phyloP scores from a whole-genome alignment of 2,888 invertebrate genomes.

The Axea sp. region DNA sequence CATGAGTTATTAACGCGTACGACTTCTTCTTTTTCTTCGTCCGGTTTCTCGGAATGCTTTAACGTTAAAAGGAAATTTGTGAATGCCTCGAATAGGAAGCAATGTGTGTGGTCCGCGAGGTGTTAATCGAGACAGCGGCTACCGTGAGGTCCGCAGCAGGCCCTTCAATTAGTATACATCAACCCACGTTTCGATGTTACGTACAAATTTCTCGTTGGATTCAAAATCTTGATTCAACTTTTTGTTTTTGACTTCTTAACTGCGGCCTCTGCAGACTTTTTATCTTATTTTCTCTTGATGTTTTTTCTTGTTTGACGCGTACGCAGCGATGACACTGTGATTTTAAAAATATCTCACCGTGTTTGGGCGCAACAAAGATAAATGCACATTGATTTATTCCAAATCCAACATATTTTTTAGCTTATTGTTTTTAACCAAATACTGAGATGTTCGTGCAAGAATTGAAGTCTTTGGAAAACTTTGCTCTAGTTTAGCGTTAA shows the following conservation, averaged over 20 bases:
- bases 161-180: slow-evolving; percentile 78
- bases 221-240: slow-evolving; percentile 34
- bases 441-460: too few species aligned
- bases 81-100: slow-evolving; percentile 58
- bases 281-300: background rate
- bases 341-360: slow-evolving; percentile 37
- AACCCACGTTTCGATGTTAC: slow-evolving; percentile 59
- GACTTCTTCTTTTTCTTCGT: slow-evolving; percentile 24
- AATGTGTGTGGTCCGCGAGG: slow-evolving; percentile 74
- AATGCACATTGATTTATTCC: slow-evolving; percentile 45
- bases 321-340: slow-evolving; percentile 26
- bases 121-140: slow-evolving; percentile 75
- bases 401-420: too few species aligned
- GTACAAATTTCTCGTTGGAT: slow-evolving; percentile 18
- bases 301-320: slow-evolving; percentile 4
- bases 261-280: slow-evolving; percentile 3
- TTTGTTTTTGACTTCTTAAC: slow-evolving; percentile 32
- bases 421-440: too few species aligned
- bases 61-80: slow-evolving; percentile 57
- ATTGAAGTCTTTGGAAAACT: too few species aligned
- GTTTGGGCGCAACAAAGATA: slow-evolving; percentile 36
- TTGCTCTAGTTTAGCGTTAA: too few species aligned
- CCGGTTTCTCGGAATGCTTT: slow-evolving; percentile 52
- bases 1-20: slow-evolving; percentile 34
- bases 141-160: slow-evolving; percentile 74